phyloP scores from a whole-genome alignment of 2,797 vertebrate species.

The Lophius americanus region DNA sequence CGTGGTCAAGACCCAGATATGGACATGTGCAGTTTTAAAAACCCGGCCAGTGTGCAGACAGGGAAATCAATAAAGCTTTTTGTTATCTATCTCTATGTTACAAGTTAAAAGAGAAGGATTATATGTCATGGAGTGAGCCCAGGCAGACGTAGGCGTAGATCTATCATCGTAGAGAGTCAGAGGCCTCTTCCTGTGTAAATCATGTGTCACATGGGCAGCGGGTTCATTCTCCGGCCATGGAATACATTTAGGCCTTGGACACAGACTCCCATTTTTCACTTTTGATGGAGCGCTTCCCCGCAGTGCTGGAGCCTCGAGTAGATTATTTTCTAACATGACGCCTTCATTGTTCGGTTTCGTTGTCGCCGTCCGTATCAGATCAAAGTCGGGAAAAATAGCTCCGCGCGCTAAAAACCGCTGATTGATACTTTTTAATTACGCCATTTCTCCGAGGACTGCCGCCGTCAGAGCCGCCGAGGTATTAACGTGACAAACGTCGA shows the following conservation, averaged over 20 bases:
- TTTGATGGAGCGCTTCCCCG: conserved; percentile 81
- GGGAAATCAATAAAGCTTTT: conserved; percentile 84
- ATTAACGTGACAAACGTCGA: conserved; percentile 72
- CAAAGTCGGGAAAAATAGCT: conserved; percentile 46
- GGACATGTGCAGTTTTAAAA: conserved; percentile 69
- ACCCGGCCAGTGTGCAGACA: conserved; percentile 69
- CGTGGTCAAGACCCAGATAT: conserved; percentile 69
- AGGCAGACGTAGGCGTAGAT: conserved; percentile 78
- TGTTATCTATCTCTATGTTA: conserved; percentile 87
- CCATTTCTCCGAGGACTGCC: conserved; percentile 68
- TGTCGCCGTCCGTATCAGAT: conserved; percentile 62
- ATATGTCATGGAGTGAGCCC: conserved; percentile 83
- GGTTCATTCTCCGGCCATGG: conserved; percentile 87
- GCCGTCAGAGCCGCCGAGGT: conserved; percentile 58
- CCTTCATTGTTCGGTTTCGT: conserved; percentile 75
- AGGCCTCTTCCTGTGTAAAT: conserved; percentile 86
- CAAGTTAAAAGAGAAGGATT: conserved; percentile 88
- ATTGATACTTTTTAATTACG: conserved; percentile 79
- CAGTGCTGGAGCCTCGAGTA: conserved; percentile 75
- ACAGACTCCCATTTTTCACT: conserved; percentile 73
- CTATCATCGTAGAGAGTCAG: conserved; percentile 83
- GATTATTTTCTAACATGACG: conserved; percentile 78
- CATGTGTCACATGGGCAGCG: conserved; percentile 83
- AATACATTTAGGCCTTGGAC: conserved; percentile 83
- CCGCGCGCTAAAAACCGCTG: conserved; percentile 49